phyloP scores from a whole-genome alignment of 2,113 vertebrate genomes.

The Melanostigma gelatinosum region DNA sequence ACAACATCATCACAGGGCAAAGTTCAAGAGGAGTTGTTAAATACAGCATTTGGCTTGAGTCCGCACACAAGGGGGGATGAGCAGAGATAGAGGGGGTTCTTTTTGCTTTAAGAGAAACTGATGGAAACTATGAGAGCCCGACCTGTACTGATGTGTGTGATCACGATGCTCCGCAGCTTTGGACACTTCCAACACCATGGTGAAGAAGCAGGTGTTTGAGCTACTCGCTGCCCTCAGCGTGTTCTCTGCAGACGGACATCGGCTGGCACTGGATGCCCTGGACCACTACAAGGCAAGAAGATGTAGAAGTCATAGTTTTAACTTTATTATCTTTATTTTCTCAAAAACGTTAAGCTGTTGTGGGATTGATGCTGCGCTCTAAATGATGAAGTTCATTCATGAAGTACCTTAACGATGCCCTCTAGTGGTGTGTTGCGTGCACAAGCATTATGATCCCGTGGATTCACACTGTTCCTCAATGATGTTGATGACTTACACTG shows the following conservation, averaged over 20 bases:
- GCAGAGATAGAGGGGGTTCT: neutral
- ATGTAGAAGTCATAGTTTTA: neutral
- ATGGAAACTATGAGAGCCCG: neutral
- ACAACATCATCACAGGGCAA: slow-evolving; percentile 51
- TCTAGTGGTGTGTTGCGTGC: slow-evolving; percentile 39
- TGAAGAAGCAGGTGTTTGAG: slow-evolving; percentile 99
- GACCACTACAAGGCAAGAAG: slow-evolving; percentile 95
- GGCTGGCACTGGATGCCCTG: slow-evolving; percentile 91
- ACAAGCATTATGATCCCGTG: neutral
- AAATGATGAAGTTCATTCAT: neutral
- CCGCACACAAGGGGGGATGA: neutral
- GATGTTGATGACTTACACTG: neutral
- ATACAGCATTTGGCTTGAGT: slow-evolving; percentile 1
- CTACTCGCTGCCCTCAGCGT: slow-evolving; percentile 95
- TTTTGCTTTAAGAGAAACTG: slow-evolving; percentile 2
- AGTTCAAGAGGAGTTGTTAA: slow-evolving; percentile 55
- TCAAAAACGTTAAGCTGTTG: neutral
- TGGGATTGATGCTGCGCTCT: neutral
- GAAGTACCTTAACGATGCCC: slow-evolving; percentile 8
- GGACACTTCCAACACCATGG: slow-evolving; percentile 97
- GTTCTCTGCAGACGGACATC: slow-evolving; percentile 91
- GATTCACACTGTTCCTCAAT: neutral
- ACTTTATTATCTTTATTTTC: neutral
- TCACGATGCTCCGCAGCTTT: slow-evolving; percentile 84
- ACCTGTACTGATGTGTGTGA: slow-evolving; percentile 25